Percentiles rank a stretch among this genome's conserved stretches.
These are phyloP conservation scores for Ericerus pela DNA, from an alignment of 1,140 invertebrate species.

Conservation along the genomic window DNA sequence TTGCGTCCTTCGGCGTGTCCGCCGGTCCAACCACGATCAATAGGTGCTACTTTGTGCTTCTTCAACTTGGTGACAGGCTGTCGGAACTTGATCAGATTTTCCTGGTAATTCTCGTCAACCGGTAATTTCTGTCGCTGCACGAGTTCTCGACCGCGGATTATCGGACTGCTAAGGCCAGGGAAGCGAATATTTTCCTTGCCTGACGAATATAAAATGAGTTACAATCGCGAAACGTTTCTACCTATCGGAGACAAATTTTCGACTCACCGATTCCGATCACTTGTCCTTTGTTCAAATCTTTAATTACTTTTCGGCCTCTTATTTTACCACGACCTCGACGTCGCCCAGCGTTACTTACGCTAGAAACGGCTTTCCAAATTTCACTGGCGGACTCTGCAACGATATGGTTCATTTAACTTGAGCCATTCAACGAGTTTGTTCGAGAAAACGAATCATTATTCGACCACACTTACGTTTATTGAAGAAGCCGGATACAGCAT, in stretches of 20 bases:
- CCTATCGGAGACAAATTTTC: neutral
- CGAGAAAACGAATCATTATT: neutral
- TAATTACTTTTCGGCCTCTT: conserved; percentile 47
- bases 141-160: conserved; percentile 61
- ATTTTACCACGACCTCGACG: conserved; percentile 86
- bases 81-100: conserved; percentile 51
- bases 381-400: conserved; percentile 54
- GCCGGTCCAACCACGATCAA: conserved; percentile 83
- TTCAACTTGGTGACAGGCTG: conserved; percentile 49
- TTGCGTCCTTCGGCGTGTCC: conserved; percentile 62
- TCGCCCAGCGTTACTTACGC: conserved; percentile 88
- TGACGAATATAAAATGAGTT: conserved; percentile 23
- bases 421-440: neutral
- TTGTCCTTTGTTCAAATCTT: conserved; percentile 84
- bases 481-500: neutral
- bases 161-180: conserved; percentile 77
- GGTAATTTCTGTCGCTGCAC: conserved; percentile 50
- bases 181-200: conserved; percentile 68
- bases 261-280: conserved; percentile 60
- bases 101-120: conserved; percentile 52
- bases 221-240: neutral
- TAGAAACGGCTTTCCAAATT: conserved; percentile 86
- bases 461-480: conserved; percentile 3
- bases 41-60: conserved; percentile 47
- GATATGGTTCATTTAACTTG: neutral